phyloP scores from a whole-genome alignment of 1,140 invertebrate genomes.

The Teleogryllus occipitalis region DNA sequence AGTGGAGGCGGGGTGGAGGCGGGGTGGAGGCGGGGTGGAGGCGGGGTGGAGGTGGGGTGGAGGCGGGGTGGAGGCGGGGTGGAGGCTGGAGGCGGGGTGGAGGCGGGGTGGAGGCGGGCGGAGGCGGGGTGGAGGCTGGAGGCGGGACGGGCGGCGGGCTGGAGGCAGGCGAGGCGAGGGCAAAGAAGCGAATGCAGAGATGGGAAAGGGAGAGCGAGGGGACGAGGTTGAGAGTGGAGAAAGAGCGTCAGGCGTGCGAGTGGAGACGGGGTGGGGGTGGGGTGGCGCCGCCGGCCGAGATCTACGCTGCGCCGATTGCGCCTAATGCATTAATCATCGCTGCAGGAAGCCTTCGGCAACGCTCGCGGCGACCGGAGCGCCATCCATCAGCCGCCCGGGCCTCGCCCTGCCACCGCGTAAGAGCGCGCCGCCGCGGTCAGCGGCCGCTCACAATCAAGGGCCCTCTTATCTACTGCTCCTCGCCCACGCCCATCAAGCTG shows the following conservation, averaged over 20 bases:
- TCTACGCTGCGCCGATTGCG: too few species aligned
- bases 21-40: not conserved
- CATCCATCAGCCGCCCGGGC: too few species aligned
- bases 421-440: too few species aligned
- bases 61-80: not conserved
- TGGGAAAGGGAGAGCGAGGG: not conserved
- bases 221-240: not conserved
- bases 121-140: not conserved
- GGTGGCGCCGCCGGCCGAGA: too few species aligned
- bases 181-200: not conserved
- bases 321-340: too few species aligned
- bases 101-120: not conserved
- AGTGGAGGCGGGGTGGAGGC: not conserved
- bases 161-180: not conserved
- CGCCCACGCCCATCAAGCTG: too few species aligned
- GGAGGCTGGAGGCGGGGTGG: not conserved
- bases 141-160: too few species aligned
- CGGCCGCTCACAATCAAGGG: too few species aligned
- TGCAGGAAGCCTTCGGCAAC: too few species aligned
- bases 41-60: not conserved
- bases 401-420: too few species aligned
- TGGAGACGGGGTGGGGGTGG: not conserved
- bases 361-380: too few species aligned
- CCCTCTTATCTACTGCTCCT: too few species aligned
- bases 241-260: not conserved